A percentile compares a stretch with the other conserved stretches of the same genome.
Evolutionary conservation across 2,113 vertebrate genomes (phyloP).

Genomic region (Colius striatus): DNA sequence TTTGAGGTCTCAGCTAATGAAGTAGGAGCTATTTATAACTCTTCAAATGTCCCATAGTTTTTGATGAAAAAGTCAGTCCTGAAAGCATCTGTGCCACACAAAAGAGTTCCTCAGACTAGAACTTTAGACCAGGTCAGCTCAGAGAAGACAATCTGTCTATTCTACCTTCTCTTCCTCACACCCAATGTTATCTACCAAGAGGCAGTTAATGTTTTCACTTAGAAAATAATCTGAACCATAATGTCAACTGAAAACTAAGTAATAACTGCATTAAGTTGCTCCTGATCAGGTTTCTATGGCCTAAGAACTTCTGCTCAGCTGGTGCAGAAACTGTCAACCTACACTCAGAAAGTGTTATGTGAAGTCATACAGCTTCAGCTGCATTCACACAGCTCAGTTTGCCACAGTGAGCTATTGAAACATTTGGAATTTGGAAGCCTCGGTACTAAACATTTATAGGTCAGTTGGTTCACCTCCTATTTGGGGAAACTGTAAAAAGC

Average conservation of each 20-base stretch:
- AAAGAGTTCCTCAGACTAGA: background rate
- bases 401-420: background rate
- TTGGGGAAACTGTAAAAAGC: background rate
- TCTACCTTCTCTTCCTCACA: background rate
- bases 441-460: background rate
- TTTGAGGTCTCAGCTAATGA: constrained; percentile 30
- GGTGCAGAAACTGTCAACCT: background rate
- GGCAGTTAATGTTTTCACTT: background rate
- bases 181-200: background rate
- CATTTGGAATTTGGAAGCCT: background rate
- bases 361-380: background rate
- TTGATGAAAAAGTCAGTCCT: constrained; percentile 48
- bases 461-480: background rate
- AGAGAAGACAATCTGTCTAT: background rate
- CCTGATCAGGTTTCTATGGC: background rate
- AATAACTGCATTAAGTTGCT: constrained; percentile 3
- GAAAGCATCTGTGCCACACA: constrained; percentile 54
- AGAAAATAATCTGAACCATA: background rate
- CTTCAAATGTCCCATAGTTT: constrained; percentile 50
- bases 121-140: background rate
- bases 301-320: background rate
- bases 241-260: background rate
- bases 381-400: background rate
- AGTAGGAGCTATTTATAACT: constrained; percentile 65
- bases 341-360: background rate